Evolutionary conservation across 2,113 vertebrate species (phyloP).

Genomic region (Serinus canaria): DNA sequence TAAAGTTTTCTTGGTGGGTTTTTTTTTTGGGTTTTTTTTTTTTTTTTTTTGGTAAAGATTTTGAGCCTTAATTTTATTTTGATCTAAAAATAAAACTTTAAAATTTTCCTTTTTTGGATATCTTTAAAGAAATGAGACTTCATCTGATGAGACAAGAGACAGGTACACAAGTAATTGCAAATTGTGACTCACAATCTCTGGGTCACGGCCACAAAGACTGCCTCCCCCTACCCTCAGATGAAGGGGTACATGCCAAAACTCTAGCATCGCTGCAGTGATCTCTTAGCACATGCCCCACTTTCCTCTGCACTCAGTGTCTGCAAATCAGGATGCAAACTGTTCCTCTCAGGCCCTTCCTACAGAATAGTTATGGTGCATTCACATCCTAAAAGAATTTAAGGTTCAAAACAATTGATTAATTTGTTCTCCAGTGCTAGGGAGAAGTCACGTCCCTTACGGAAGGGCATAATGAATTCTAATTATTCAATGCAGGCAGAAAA

Average conservation of each 20-base stretch:
- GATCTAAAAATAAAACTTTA: neutral
- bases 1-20: neutral
- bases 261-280: neutral
- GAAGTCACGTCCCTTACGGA: neutral
- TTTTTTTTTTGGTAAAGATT: neutral
- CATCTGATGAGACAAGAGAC: neutral
- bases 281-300: constrained; percentile 34
- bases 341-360: constrained; percentile 14
- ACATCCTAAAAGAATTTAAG: constrained; percentile 28
- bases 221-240: neutral
- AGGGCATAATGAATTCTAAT: constrained; percentile 5
- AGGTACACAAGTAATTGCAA: accelerated
- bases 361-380: constrained; percentile 17
- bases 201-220: neutral
- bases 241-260: neutral
- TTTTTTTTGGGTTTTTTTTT: too few species aligned
- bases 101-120: neutral
- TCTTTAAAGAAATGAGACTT: neutral
- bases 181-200: neutral
- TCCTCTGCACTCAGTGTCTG: neutral
- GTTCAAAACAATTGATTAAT: constrained; percentile 26
- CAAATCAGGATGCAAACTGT: neutral
- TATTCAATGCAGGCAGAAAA: neutral
- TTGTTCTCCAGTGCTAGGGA: neutral
- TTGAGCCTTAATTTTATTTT: neutral